Evolutionary conservation across 2,113 vertebrate genomes (phyloP), one percentile per base, ranked within the genome.

Genomic region (Ochotona curzoniae): DNA sequence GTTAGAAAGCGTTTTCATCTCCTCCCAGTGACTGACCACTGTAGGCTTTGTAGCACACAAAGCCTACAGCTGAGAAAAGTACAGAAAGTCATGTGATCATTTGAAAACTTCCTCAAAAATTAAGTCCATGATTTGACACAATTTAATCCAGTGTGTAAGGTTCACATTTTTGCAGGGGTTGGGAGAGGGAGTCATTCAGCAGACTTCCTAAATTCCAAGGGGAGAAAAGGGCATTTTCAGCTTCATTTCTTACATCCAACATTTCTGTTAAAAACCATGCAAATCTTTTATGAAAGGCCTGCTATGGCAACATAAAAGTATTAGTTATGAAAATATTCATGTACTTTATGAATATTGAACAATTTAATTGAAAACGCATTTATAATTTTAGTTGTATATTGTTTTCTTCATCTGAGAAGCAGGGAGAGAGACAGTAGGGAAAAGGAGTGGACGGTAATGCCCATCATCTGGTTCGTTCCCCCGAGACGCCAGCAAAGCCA

Each of bases 1-100:
- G 8, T 70, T 92, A 83, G 57, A 89, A 90, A 87, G 2, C 14
- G 89, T 86, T 94, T 95, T 85, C 80, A 83, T 38, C 93, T 96
- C 92, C 63, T 81, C 28, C 15, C 67, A 71, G 54, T 76, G 66
- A 86, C 8, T 93, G 73, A 82, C 67, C 88, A 89, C 67, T 49
- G n/a, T n/a, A n/a, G n/a, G n/a, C n/a, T n/a, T n/a, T n/a, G n/a
- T n/a, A 74, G 26, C 66, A 88, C 11, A 86, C 20, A 90, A 69
- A 71, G 44, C 75, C 23, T 64, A 70, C 32, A 93, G 61, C 10
- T 88, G 32, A 2, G 8, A 71, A 4, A 32, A 83, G 0, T 71
- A 7, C 2, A 61, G 47, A 83, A 69, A 21, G 14, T 32, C 63
- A 89, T 23, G 10, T n/a, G 11, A 79, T 35, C 7, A 85, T 79